These are phyloP conservation scores for Cylas formicarius DNA, from an alignment of 1,140 invertebrate species.

Conservation along the genomic window DNA sequence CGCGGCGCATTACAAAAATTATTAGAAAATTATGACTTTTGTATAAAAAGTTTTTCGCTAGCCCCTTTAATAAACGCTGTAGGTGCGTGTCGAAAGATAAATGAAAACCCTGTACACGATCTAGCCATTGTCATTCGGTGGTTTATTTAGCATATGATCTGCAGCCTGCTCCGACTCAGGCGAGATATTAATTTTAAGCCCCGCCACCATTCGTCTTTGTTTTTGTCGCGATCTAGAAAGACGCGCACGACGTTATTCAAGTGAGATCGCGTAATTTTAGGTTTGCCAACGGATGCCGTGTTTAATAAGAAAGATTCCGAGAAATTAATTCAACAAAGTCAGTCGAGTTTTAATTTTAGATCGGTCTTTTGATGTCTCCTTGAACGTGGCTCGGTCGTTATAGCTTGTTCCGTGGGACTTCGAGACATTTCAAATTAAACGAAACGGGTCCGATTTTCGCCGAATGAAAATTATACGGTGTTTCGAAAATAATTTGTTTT, in stretches of 20 bases:
- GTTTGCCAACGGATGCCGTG: slow-evolving; percentile 4
- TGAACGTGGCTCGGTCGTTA: no score
- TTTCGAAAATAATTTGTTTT: no score
- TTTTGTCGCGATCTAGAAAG: slow-evolving; percentile 2
- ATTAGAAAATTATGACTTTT: no score
- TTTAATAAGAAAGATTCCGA: slow-evolving; percentile 9
- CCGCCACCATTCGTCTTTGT: background rate
- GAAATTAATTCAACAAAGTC: slow-evolving; percentile 27
- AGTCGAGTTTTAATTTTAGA: slow-evolving; percentile 32
- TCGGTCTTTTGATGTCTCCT: slow-evolving; percentile 28
- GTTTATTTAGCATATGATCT: slow-evolving; percentile 26
- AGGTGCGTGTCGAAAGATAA: slow-evolving; percentile 6
- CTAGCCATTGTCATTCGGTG: slow-evolving; percentile 29
- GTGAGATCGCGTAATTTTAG: slow-evolving; percentile 9
- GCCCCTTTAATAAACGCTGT: background rate
- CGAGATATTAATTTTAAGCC: background rate
- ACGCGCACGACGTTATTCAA: slow-evolving; percentile 11
- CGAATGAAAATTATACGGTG: no score
- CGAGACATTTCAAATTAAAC: no score
- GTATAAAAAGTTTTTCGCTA: no score
- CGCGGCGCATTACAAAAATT: no score
- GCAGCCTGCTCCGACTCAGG: slow-evolving; percentile 2
- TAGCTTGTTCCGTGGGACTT: no score
- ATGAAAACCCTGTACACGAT: slow-evolving; percentile 8
- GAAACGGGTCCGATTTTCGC: no score